These are phyloP conservation scores for Pteronotus mesoamericanus DNA, from an alignment of 2,797 vertebrate genomes.

Conservation along the genomic window DNA sequence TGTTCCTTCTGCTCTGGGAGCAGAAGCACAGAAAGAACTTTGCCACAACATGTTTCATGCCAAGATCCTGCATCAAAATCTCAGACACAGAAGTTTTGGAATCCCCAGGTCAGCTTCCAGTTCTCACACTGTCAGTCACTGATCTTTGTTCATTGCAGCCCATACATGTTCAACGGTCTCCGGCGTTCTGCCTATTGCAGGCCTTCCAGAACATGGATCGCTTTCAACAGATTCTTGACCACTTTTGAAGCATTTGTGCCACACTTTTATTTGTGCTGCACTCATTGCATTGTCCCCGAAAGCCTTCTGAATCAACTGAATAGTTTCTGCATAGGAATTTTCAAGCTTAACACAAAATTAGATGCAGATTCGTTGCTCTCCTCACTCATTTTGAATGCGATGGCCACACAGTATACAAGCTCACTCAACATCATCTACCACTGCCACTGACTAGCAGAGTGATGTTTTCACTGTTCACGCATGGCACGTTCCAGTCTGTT, in stretches of 20 bases:
- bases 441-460: neutral
- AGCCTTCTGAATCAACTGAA: neutral
- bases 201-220: neutral
- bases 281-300: neutral
- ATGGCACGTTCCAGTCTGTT: neutral
- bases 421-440: neutral
- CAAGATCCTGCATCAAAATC: neutral
- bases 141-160: neutral
- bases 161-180: neutral
- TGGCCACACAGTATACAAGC: neutral
- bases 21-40: neutral
- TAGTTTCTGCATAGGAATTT: neutral
- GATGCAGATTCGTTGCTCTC: neutral
- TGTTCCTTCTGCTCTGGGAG: neutral
- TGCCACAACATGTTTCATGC: neutral
- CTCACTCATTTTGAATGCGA: neutral
- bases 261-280: neutral
- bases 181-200: neutral
- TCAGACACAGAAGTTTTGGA: neutral
- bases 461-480: neutral
- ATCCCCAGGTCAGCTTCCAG: neutral
- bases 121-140: no score
- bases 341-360: neutral
- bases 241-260: neutral
- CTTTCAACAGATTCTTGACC: neutral